These are phyloP conservation scores for Cylas formicarius DNA, from an alignment of 1,140 invertebrate genomes.

Conservation along the genomic window DNA sequence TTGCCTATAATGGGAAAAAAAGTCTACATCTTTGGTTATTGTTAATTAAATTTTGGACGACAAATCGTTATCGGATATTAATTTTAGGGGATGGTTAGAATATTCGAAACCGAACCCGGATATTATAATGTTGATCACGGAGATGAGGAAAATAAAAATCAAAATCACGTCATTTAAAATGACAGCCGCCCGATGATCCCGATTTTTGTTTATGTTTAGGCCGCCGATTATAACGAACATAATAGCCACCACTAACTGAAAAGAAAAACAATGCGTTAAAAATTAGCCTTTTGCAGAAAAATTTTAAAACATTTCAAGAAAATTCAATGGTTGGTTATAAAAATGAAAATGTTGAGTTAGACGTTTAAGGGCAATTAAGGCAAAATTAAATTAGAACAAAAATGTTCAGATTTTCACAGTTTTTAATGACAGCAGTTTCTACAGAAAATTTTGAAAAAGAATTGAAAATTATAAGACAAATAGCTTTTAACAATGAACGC, in stretches of 20 bases:
- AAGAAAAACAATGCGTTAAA: conserved; percentile 18
- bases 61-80: conserved; percentile 23
- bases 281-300: no score
- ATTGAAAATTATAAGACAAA: no score
- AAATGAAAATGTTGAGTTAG: no score
- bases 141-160: conserved; percentile 71
- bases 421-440: no score
- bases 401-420: no score
- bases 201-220: conserved; percentile 66
- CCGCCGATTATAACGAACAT: conserved; percentile 72
- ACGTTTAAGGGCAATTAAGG: no score
- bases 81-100: conserved; percentile 52
- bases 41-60: conserved; percentile 16
- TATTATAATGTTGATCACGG: conserved; percentile 69
- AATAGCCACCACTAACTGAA: conserved; percentile 67
- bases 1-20: background rate
- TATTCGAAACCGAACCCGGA: conserved; percentile 75
- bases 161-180: conserved; percentile 74
- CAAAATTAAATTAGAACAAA: no score
- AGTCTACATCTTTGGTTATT: background rate
- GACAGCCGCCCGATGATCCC: conserved; percentile 60
- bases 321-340: no score
- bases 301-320: no score
- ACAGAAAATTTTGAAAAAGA: no score
- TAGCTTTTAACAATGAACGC: no score